phyloP scores from a whole-genome alignment of 2,797 vertebrate genomes.

The Enteromius viviparus region DNA sequence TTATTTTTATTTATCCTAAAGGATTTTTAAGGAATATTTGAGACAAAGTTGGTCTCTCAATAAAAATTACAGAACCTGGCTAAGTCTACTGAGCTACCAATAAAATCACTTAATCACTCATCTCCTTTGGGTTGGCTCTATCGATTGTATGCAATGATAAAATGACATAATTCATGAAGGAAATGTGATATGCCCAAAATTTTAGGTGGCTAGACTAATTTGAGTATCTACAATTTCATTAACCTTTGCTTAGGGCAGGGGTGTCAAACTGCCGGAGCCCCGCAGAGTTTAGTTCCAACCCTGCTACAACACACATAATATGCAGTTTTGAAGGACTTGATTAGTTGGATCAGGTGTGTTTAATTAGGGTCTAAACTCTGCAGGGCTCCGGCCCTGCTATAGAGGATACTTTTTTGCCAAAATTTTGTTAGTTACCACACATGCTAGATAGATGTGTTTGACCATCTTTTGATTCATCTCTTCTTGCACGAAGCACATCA shows the following conservation, averaged over 20 bases:
- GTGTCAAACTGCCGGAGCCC: too few relatives aligned
- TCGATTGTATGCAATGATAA: neutral
- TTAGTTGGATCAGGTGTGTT: too few relatives aligned
- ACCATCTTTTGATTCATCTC: neutral
- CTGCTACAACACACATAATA: too few relatives aligned
- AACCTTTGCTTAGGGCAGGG: neutral
- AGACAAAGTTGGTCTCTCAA: neutral
- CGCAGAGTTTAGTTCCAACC: too few relatives aligned
- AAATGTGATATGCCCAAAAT: neutral
- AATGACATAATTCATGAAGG: neutral
- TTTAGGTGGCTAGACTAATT: neutral
- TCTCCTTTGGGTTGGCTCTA: neutral
- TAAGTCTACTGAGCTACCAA: neutral
- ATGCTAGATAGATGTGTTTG: neutral
- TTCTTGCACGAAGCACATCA: neutral
- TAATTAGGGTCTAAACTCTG: too few relatives aligned
- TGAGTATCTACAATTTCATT: neutral
- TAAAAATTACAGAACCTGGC: neutral
- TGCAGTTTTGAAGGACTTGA: too few relatives aligned
- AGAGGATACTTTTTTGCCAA: too few relatives aligned
- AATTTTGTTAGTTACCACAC: neutral
- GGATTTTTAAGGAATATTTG: neutral
- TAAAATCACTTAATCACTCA: too few relatives aligned
- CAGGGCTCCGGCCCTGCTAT: too few relatives aligned
- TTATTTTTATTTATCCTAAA: neutral